Base-by-base conservation (phyloP, 2,888 invertebrate species). In the Apodemia mormo region DNA sequence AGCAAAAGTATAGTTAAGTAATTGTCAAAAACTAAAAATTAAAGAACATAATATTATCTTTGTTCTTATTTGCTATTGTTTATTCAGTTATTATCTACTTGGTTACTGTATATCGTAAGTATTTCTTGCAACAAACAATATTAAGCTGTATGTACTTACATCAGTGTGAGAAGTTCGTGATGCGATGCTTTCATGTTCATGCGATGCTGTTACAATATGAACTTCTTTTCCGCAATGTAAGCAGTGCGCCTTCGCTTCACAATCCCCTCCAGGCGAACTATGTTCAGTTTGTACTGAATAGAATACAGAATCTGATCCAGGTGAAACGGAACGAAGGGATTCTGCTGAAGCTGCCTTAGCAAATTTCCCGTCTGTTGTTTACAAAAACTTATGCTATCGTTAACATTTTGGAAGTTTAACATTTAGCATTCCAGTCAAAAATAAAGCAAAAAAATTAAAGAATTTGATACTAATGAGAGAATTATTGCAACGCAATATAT, bases 251-350 rank as follows among this genome's bases (percentile, higher is more conserved):
- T 90, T 92, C 0, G 94, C 90, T 78, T 95, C 94, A 65, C 94
- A 94, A 72, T 94, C 95, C n/a, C 92, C 87, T 2, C 84, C 88
- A 22, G 89, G 90, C 67, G 88, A 81, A 73, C 90, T 92, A 69
- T 93, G 94, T 83, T 95, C 96, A 12, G 95, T 95, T 76, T 94
- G 95, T 85, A 97, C 97, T 81, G 97, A 97, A 89, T 97, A 97
- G 89, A 98, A 98, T 40, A 98, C 97, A 71, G 97, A 97, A 86
- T 98, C 97, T 75, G 97, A 97, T 37, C 98, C 97, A 4, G 97
- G 97, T 80, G 97, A 97, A 58, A 97, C 97, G n/a, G 97, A 97
- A 66, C 97, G 95, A 69, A 98, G 89, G 1, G 97, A 97, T 88
- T 98, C 98, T 65, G 97, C 97, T 77, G 97, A 97, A 72, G 97